Conservation (phyloP, 2,113 vertebrate genomes). For the Sinocyclocheilus rhinocerous region DNA sequence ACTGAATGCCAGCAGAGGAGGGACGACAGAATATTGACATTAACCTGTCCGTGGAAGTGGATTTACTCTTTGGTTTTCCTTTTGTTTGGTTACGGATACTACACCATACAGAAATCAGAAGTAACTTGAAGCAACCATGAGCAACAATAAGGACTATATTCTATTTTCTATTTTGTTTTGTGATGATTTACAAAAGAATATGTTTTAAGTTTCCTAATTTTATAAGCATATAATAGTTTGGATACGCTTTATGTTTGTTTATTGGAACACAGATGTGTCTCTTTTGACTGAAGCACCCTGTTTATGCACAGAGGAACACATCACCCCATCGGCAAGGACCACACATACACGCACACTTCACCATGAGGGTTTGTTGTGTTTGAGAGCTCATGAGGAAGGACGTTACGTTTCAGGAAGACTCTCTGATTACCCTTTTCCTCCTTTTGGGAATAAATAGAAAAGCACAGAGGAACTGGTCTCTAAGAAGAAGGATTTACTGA, state of each 20-base stretch:
- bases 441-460: constrained; percentile 9
- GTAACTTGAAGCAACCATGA: neutral
- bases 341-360: constrained; percentile 26
- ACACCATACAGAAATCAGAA: neutral
- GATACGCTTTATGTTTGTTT: constrained; percentile 40
- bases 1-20: constrained; percentile 24
- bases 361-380: constrained; percentile 44
- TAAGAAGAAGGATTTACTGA: constrained; percentile 7
- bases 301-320: constrained; percentile 40
- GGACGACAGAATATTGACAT: neutral
- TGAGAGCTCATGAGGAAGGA: constrained; percentile 38
- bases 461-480: constrained; percentile 17
- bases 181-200: neutral
- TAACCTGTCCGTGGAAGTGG: too few species aligned
- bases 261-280: neutral
- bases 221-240: neutral
- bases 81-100: neutral
- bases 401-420: constrained; percentile 38
- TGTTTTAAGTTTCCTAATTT: neutral
- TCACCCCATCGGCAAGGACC: constrained; percentile 40
- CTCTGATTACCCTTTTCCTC: constrained; percentile 31
- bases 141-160: neutral
- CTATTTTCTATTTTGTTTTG: neutral
- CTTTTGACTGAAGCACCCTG: constrained; percentile 32
- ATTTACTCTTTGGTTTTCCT: too few species aligned